Base-by-base conservation (phyloP, 2,113 vertebrate species). In the Rissa tridactyla region DNA sequence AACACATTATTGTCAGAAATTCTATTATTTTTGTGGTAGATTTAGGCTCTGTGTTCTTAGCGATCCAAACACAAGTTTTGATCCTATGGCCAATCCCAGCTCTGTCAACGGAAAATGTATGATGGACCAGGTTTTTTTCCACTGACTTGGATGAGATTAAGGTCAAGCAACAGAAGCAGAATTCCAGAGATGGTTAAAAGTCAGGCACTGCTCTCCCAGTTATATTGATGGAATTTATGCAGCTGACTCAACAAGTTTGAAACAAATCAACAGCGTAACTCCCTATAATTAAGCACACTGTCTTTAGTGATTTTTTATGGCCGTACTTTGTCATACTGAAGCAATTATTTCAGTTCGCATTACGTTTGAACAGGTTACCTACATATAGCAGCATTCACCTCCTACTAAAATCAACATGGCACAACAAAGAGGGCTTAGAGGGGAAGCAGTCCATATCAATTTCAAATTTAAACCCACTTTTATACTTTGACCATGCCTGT, bases 201-300 rank as follows among this genome's bases (percentile, higher is more conserved):
- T 66, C 49, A 84, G 73, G 26, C 34, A 36, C 38, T 75, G 36
- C 32, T 80, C 57, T 83, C 57, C 26, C 16, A 52, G 11, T 57
- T 65, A 52, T 0, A 82, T 0, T 30, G 49, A 46, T 0, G 1
- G 19, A 9, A 69, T 64, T 52, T 11, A 22, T 7, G 55, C 90
- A 86, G 64, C n/a, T 96, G 68, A 82, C 58, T 71, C 40, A 54
- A 46, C 30, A 40, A 38, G 46, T 75, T 1, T 82, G 66, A 82
- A 70, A 68, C 46, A 79, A 71, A 85, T 22, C 18, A 26, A 72
- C 10, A 47, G 22, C 7, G 7, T 17, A 66, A 66, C 30, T 90
- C 52, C 36, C 47, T 34, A 17, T 12, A 78, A 64, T 69, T 64
- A 58, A 60, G 18, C 21, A 71, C 18, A 6, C 26, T 25, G 25